Percentiles rank a stretch among this genome's conserved stretches.
Evolutionary conservation across 2,888 invertebrate genomes (phyloP).

Genomic region (Epirrita christyi): DNA sequence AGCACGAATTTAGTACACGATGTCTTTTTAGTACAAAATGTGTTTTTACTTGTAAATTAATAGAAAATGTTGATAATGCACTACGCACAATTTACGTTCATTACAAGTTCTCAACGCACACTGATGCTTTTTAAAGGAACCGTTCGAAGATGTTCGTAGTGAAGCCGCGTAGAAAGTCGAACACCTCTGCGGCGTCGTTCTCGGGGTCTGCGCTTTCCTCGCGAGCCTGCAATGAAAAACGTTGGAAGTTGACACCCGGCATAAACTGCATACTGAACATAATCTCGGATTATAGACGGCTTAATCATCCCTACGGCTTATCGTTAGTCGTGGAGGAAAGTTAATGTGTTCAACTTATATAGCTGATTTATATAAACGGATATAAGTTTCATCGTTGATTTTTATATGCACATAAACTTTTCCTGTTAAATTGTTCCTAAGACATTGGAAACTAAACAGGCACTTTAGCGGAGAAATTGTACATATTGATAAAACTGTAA

Average conservation of each 20-base stretch:
- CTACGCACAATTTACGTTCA: conserved; percentile 19
- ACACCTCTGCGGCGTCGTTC: conserved; percentile 64
- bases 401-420: no score
- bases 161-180: conserved; percentile 72
- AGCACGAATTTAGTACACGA: conserved; percentile 11
- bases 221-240: conserved; percentile 52
- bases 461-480: conserved; percentile 12
- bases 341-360: background rate
- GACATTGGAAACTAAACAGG: conserved; percentile 10
- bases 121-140: conserved; percentile 55
- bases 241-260: conserved; percentile 14
- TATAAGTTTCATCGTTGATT: no score
- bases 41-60: conserved; percentile 4
- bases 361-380: conserved; percentile 7
- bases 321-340: conserved; percentile 10
- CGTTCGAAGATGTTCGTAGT: conserved; percentile 73
- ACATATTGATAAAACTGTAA: conserved; percentile 29
- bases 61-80: conserved; percentile 17
- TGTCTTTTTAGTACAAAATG: conserved; percentile 15
- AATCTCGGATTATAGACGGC: conserved; percentile 28
- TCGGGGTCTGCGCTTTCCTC: conserved; percentile 52
- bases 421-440: background rate
- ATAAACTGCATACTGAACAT: conserved; percentile 23
- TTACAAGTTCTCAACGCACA: conserved; percentile 19
- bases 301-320: conserved; percentile 20